phyloP scores from a whole-genome alignment of 1,140 invertebrate species.

The Galleria mellonella region DNA sequence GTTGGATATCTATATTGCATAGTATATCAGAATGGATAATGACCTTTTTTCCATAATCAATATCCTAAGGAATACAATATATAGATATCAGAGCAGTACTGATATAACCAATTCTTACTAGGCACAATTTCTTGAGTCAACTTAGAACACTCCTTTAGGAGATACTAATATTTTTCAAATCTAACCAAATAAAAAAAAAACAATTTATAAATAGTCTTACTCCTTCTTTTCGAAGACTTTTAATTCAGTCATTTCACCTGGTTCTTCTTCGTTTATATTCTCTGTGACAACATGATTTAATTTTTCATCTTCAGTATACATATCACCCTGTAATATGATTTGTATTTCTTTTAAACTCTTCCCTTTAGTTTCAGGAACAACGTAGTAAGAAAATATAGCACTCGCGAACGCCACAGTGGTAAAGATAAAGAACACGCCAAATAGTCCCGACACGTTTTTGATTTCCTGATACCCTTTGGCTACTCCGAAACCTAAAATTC shows the following conservation, averaged over 20 bases:
- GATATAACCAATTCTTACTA: too few relatives aligned
- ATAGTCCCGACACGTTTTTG: conserved; percentile 60
- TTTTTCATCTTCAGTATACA: conserved; percentile 15
- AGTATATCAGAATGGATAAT: too few relatives aligned
- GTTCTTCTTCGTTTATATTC: not conserved
- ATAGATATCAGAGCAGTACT: too few relatives aligned
- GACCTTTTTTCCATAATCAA: too few relatives aligned
- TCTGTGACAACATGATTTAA: not conserved
- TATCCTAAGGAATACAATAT: too few relatives aligned
- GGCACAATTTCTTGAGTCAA: too few relatives aligned
- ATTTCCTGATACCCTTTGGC: conserved; percentile 71
- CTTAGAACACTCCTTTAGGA: too few relatives aligned
- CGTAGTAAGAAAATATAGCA: conserved; percentile 71
- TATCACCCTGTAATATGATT: conserved; percentile 40
- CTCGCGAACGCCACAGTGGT: conserved; percentile 62
- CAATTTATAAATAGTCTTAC: too few relatives aligned
- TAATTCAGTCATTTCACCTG: not conserved
- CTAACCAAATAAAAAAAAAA: too few relatives aligned
- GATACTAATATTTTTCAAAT: too few relatives aligned
- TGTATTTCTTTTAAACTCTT: conserved; percentile 81
- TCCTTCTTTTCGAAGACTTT: not conserved
- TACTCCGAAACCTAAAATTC: conserved; percentile 59
- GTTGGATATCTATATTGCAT: too few relatives aligned
- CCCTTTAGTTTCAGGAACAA: conserved; percentile 84
- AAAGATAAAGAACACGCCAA: conserved; percentile 72